Conservation (phyloP, 1,140 invertebrate species). For the Glossosoma conforme region DNA sequence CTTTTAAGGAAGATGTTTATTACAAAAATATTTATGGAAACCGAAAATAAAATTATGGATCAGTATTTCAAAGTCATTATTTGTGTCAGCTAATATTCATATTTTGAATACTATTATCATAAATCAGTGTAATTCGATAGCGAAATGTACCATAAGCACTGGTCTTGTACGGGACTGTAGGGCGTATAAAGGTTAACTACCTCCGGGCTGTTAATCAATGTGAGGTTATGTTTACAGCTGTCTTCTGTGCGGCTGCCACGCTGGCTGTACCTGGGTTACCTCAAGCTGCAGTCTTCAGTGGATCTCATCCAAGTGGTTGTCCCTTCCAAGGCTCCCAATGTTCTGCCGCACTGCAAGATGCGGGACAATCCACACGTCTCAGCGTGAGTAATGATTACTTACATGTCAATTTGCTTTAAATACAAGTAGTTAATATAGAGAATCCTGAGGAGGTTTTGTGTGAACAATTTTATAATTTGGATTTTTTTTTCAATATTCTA, state of each 20-base stretch:
- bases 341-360: conserved; percentile 87
- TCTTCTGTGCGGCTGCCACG: conserved; percentile 73
- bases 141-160: background rate
- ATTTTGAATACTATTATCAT: no score
- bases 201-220: no score
- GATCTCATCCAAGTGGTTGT: conserved; percentile 93
- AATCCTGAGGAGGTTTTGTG: no score
- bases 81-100: no score
- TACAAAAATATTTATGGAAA: no score
- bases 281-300: conserved; percentile 93
- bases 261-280: conserved; percentile 90
- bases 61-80: no score
- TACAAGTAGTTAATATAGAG: no score
- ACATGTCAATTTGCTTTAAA: no score
- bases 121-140: background rate
- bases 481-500: no score
- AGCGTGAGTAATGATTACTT: conserved; percentile 80
- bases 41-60: no score
- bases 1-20: no score
- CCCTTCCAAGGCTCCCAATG: conserved; percentile 83
- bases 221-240: conserved; percentile 35
- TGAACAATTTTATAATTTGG: no score
- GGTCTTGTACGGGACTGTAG: background rate
- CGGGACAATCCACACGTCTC: conserved; percentile 94
- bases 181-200: background rate